Percentiles rank a stretch among this genome's conserved stretches.
phyloP scores from a whole-genome alignment of 2,888 invertebrate species.

The Drosophila demipolita region DNA sequence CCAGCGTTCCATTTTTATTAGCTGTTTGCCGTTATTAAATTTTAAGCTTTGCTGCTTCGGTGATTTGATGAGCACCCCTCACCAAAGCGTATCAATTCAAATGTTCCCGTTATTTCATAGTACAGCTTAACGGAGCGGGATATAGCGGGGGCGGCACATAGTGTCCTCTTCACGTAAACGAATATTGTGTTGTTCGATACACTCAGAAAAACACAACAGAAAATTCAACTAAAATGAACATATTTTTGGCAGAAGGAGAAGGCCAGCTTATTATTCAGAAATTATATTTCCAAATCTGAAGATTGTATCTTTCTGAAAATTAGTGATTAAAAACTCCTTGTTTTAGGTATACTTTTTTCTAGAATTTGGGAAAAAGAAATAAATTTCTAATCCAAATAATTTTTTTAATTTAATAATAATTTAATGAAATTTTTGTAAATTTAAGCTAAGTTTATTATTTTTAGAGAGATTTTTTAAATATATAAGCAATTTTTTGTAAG shows the following conservation, averaged over 20 bases:
- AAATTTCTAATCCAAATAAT: fast-evolving
- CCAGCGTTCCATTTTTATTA: slow-evolving; percentile 24
- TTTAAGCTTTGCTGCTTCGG: slow-evolving; percentile 67
- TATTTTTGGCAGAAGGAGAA: background rate
- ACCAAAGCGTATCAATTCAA: slow-evolving; percentile 79
- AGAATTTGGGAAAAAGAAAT: background rate
- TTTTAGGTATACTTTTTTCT: background rate
- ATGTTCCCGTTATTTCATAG: slow-evolving; percentile 40
- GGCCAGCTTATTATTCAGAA: background rate
- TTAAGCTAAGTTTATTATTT: background rate
- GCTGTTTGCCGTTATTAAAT: slow-evolving; percentile 68
- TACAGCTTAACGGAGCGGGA: slow-evolving; percentile 15
- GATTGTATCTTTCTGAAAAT: background rate
- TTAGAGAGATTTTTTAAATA: background rate
- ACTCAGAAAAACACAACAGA: background rate
- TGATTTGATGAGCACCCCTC: slow-evolving; percentile 62
- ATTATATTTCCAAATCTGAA: background rate
- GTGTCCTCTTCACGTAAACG: slow-evolving; percentile 4
- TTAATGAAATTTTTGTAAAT: background rate
- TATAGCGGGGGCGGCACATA: slow-evolving; percentile 33
- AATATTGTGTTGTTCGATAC: slow-evolving; percentile 2
- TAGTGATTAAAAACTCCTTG: background rate
- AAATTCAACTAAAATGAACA: background rate
- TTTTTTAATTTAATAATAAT: background rate
- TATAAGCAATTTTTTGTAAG: background rate